Conservation (phyloP, 2,888 invertebrate species). For the Dicycla oo region DNA sequence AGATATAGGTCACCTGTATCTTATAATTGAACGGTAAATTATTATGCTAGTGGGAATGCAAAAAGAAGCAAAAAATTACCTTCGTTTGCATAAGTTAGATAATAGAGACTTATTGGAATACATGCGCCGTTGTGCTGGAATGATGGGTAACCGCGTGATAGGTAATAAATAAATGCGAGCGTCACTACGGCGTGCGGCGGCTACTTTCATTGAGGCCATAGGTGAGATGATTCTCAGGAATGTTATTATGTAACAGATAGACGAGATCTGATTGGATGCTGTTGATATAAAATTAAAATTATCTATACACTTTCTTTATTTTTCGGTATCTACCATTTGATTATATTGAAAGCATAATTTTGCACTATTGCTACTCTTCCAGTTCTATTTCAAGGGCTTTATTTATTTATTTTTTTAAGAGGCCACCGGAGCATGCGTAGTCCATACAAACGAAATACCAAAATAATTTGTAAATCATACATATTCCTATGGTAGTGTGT, state of each 20-base stretch:
- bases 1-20: conserved; percentile 52
- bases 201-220: conserved; percentile 77
- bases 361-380: neutral
- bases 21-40: conserved; percentile 32
- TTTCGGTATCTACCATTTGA: conserved; percentile 15
- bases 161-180: conserved; percentile 38
- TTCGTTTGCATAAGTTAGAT: conserved; percentile 23
- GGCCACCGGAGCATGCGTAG: too few relatives aligned
- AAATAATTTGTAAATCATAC: too few relatives aligned
- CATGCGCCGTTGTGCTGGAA: neutral
- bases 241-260: conserved; percentile 70
- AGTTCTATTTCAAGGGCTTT: neutral
- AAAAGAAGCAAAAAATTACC: conserved; percentile 21
- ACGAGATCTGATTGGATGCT: conserved; percentile 57
- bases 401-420: too few relatives aligned
- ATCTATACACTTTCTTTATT: conserved; percentile 36
- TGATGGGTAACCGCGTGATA: conserved; percentile 17
- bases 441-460: too few relatives aligned
- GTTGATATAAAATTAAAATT: conserved; percentile 27
- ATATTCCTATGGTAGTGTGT: too few relatives aligned
- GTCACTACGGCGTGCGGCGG: conserved; percentile 28
- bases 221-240: conserved; percentile 73
- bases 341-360: neutral
- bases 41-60: conserved; percentile 23
- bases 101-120: conserved; percentile 14